Base-by-base conservation (phyloP, 1,140 invertebrate species). In the Bombus superbus region DNA sequence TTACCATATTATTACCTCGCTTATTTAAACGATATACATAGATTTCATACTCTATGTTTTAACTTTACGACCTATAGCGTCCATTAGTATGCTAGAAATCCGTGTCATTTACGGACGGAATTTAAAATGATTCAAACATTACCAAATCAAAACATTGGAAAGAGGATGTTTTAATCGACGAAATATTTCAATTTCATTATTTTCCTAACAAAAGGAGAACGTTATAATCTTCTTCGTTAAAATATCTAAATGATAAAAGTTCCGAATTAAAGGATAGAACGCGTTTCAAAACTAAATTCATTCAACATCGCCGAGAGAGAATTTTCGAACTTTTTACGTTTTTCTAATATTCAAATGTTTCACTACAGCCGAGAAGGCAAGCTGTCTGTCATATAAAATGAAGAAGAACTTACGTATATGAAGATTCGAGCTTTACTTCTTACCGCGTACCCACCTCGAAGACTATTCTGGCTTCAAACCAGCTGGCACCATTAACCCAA, bases 401-500 rank as follows among this genome's bases (percentile, higher is more conserved):
- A 57, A 35, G 53, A 86, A 81, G 73, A 64, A 80, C 62, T 38
- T 66, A 53, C 2, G 47, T 53, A 11, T 28, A 47, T 28, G 64
- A 79, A 47, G 38, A 86, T 66, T 83, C 78, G 62, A 71, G 72
- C 59, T 66, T 72, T 73, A 53, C 64, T 86, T 76, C 75, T 86
- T 80, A 77, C 59, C 76, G 83, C 77, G 66, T 74, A 75, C 75
- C 62, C 81, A 71, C 73, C 68, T 25, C 40, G 64, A 81, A 87
- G 66, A 71, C 83, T 81, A 59, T 88, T 38, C 84, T 89, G 88
- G 88, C 88, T 80, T 86, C 76, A 86, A 86, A 89, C 87, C 88
- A 89, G 72, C 81, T 89, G 81, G 76, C 86, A 90, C 82, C 86
- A 90, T 90, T 90, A 90, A 90, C 89, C 88, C 75, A 90, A 88